Conservation (phyloP, 2,797 vertebrate genomes). For the Squalus acanthias region DNA sequence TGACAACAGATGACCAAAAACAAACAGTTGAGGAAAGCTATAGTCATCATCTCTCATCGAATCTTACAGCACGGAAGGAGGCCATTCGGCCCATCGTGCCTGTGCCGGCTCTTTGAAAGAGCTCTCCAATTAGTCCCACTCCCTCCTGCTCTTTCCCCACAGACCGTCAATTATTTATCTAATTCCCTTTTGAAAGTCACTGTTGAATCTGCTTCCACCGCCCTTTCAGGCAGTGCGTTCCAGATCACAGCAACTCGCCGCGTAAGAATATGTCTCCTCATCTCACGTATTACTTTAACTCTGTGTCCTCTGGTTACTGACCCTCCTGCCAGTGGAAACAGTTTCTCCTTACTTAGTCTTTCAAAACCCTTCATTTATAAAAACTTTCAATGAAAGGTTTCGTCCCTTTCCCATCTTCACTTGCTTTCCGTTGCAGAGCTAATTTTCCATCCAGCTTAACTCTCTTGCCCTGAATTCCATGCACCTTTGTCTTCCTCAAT, state of each 20-base stretch:
- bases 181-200: background rate
- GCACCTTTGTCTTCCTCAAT: background rate
- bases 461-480: background rate
- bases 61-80: background rate
- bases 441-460: background rate
- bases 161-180: background rate
- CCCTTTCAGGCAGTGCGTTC: background rate
- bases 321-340: background rate
- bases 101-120: background rate
- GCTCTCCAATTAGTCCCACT: background rate
- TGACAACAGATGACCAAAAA: background rate
- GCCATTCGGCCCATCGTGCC: background rate
- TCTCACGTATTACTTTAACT: background rate
- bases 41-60: background rate
- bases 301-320: background rate
- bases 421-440: background rate
- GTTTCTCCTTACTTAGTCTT: background rate
- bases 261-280: background rate
- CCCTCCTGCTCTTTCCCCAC: background rate
- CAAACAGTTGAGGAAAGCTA: background rate
- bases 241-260: background rate
- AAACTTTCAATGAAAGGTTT: background rate
- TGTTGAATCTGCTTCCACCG: background rate
- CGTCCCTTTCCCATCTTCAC: background rate
- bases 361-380: background rate